phyloP scores from a whole-genome alignment of 2,113 vertebrate genomes.

The Lagopus muta region DNA sequence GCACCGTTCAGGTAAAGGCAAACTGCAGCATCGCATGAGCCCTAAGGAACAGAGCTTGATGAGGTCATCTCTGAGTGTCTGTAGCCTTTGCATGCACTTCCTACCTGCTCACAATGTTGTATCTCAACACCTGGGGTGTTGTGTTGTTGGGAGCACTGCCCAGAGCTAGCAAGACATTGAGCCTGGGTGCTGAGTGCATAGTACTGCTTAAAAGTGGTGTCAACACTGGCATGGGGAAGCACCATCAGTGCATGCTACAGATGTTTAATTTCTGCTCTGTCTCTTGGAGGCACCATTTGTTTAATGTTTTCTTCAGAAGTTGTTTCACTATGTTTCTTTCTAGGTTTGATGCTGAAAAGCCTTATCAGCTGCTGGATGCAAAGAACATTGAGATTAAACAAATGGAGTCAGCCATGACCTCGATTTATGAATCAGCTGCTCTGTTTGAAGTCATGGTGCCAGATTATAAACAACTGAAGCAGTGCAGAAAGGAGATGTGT shows the following conservation, averaged over 20 bases:
- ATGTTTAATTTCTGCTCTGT: not conserved
- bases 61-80: not conserved
- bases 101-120: not conserved
- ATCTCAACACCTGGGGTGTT: rapidly evolving
- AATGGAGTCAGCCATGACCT: constrained; percentile 87
- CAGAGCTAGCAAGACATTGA: not conserved
- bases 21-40: rapidly evolving
- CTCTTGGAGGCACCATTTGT: not conserved
- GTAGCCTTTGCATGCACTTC: not conserved
- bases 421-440: constrained; percentile 83
- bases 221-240: not conserved
- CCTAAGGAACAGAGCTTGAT: rapidly evolving
- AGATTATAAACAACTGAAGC: constrained; percentile 89
- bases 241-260: not conserved
- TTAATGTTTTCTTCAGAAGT: constrained; percentile 6
- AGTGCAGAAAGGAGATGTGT: constrained; percentile 86
- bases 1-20: constrained; percentile 88
- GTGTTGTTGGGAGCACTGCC: not conserved
- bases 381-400: constrained; percentile 85
- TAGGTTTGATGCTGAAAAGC: constrained; percentile 85
- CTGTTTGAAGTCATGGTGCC: constrained; percentile 92
- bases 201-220: rapidly evolving
- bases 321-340: constrained; percentile 14
- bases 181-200: not conserved
- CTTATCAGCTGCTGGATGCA: constrained; percentile 84